phyloP scores from a whole-genome alignment of 2,113 vertebrate genomes.

The human (Homo sapiens) region GRCh38 chr3:263001-263500 shows the following conservation, averaged over 20 bases:
- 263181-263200: neutral
- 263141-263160: neutral
- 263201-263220: neutral
- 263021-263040: neutral
- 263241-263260: neutral
- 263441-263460: neutral
- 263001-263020: neutral
- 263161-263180: too few relatives aligned
- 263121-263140: neutral
- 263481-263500: neutral
- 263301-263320: neutral
- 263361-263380: neutral
- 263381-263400: neutral
- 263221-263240: conserved; percentile 12
- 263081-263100: neutral
- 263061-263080: neutral
- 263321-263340: neutral
- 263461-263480: neutral
- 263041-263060: neutral
- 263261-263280: conserved; percentile 23
- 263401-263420: neutral
- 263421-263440: neutral
- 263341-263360: neutral
- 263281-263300: neutral
- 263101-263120: neutral